phyloP scores from a whole-genome alignment of 2,113 vertebrate genomes.

The Lepidiolamprologus cunningtoni region DNA sequence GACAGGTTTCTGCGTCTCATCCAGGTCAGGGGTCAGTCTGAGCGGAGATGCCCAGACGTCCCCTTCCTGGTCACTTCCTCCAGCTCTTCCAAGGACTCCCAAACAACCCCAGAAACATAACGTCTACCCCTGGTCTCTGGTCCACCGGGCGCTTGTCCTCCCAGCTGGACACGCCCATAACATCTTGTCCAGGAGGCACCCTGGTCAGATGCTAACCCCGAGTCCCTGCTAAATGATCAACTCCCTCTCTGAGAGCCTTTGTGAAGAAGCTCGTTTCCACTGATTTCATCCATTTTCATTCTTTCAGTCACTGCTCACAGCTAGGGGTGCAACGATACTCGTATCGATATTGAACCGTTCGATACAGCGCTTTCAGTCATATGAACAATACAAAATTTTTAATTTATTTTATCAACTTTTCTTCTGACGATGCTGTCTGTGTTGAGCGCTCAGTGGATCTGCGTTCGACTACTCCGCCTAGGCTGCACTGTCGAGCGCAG shows the following conservation, averaged over 20 bases:
- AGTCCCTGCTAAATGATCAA: not conserved
- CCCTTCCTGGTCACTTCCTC: not conserved
- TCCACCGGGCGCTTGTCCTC: not conserved
- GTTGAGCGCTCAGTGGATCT: no score
- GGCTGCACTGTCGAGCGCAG: no score
- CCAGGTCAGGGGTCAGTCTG: not conserved
- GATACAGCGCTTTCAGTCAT: no score
- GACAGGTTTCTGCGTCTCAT: not conserved
- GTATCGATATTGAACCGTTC: no score
- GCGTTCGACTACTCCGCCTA: no score
- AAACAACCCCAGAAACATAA: not conserved
- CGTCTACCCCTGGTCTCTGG: fast-evolving
- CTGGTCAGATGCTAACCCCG: not conserved
- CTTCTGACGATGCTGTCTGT: no score
- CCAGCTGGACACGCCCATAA: not conserved
- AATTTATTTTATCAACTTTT: no score
- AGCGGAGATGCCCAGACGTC: not conserved
- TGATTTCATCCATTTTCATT: not conserved
- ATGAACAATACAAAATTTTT: no score
- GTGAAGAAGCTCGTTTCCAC: not conserved
- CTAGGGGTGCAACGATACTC: not conserved
- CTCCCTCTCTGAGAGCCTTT: not conserved
- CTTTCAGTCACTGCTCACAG: not conserved
- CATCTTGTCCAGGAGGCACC: not conserved
- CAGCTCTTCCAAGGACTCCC: not conserved